phyloP scores from a whole-genome alignment of 2,888 invertebrate species.

The Drosophila dives region DNA sequence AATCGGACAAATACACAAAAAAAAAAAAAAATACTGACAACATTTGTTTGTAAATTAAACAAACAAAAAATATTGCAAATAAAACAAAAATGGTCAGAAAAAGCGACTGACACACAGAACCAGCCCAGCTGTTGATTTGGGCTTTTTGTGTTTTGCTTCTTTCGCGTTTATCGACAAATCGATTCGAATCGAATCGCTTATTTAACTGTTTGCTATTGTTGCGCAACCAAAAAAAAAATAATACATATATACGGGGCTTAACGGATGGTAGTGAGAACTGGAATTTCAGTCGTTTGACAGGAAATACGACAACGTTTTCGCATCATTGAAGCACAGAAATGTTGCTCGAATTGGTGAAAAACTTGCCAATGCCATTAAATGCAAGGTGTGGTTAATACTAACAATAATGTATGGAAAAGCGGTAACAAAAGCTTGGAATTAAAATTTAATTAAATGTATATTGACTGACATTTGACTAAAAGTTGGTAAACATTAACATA shows the following conservation, averaged over 20 bases:
- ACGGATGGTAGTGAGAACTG: neutral
- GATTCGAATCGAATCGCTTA: constrained; percentile 33
- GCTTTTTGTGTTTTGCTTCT: constrained; percentile 7
- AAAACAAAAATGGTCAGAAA: constrained; percentile 24
- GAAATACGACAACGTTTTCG: constrained; percentile 66
- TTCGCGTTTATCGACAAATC: constrained; percentile 13
- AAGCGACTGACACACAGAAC: constrained; percentile 35
- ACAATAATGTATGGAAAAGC: neutral
- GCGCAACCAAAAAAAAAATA: constrained; percentile 12
- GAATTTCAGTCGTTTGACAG: constrained; percentile 33
- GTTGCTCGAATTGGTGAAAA: constrained; percentile 9
- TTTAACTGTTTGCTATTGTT: constrained; percentile 48
- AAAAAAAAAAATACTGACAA: constrained; percentile 46
- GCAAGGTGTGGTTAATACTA: constrained; percentile 38
- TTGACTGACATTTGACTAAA: neutral
- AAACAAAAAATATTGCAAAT: constrained; percentile 43
- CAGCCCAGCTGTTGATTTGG: constrained; percentile 35
- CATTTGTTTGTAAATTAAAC: constrained; percentile 41
- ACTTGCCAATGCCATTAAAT: constrained; percentile 16
- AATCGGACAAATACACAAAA: constrained; percentile 2
- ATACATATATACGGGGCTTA: neutral
- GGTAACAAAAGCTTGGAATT: neutral
- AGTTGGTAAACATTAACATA: neutral
- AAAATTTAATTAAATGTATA: neutral
- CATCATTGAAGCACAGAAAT: constrained; percentile 56